A percentile compares a stretch with the other conserved stretches of the same genome.
phyloP scores from a whole-genome alignment of 2,797 vertebrate species.

The Hirundo rustica region DNA sequence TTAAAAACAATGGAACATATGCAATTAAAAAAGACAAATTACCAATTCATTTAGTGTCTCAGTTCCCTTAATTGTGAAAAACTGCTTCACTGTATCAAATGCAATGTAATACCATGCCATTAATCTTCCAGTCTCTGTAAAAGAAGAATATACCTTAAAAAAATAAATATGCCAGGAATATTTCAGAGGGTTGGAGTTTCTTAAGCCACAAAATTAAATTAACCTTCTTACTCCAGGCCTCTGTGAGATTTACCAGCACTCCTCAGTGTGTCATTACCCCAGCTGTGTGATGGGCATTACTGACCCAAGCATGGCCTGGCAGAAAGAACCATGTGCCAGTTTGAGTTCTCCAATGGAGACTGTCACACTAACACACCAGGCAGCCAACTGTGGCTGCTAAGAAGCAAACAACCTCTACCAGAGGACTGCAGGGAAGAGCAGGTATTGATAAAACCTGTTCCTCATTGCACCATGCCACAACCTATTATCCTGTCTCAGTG shows the following conservation, averaged over 20 bases:
- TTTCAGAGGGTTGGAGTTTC: not conserved
- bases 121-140: constrained; percentile 88
- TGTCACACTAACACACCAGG: not conserved
- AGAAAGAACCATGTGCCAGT: not conserved
- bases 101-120: constrained; percentile 95
- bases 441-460: not conserved
- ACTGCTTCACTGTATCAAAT: constrained; percentile 94
- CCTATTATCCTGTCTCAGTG: not conserved
- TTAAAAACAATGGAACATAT: not conserved
- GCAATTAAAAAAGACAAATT: constrained; percentile 56
- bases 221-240: not conserved
- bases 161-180: not conserved
- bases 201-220: not conserved
- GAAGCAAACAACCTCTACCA: not conserved
- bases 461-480: not conserved
- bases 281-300: not conserved
- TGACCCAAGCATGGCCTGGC: not conserved
- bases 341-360: not conserved
- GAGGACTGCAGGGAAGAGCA: not conserved
- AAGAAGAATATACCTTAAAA: constrained; percentile 50
- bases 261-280: not conserved
- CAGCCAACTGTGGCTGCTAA: not conserved
- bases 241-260: not conserved
- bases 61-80: constrained; percentile 83
- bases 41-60: constrained; percentile 94